A percentile compares a stretch with the other conserved stretches of the same genome.
Evolutionary conservation across 2,113 vertebrate genomes (phyloP).

Genomic region (Chaenocephalus aceratus): DNA sequence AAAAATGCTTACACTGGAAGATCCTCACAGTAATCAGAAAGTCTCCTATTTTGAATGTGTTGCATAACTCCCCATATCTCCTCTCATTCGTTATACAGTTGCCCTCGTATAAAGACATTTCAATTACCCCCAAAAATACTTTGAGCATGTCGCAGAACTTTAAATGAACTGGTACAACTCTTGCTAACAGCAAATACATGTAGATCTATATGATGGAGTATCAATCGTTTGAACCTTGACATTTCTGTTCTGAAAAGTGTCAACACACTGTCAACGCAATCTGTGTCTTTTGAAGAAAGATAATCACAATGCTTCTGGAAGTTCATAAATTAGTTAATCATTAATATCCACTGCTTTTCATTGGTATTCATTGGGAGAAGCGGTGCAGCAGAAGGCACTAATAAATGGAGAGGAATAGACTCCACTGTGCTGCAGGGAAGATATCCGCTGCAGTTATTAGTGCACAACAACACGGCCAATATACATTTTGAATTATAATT

Average conservation of each 20-base stretch:
- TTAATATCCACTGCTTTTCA: not conserved
- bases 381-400: not conserved
- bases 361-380: conserved; percentile 3
- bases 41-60: not conserved
- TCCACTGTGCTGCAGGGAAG: conserved; percentile 7
- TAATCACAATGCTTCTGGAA: not conserved
- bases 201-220: not conserved
- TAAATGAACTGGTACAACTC: not conserved
- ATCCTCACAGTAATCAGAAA: not conserved
- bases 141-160: not conserved
- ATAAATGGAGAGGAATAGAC: not conserved
- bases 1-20: too few species aligned
- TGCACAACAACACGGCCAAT: not conserved
- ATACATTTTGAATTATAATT: conserved; percentile 21
- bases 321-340: not conserved
- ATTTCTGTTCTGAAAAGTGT: not conserved
- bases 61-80: not conserved
- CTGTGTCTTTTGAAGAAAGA: not conserved
- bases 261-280: not conserved
- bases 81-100: not conserved
- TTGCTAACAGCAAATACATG: too few species aligned
- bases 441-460: conserved; percentile 25
- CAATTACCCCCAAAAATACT: not conserved
- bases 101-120: not conserved
- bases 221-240: too few species aligned